Evolutionary conservation across 2,888 invertebrate genomes (phyloP), one percentile per base, ranked within the genome.

Genomic region (Gymnoscelis rufifasciata): DNA sequence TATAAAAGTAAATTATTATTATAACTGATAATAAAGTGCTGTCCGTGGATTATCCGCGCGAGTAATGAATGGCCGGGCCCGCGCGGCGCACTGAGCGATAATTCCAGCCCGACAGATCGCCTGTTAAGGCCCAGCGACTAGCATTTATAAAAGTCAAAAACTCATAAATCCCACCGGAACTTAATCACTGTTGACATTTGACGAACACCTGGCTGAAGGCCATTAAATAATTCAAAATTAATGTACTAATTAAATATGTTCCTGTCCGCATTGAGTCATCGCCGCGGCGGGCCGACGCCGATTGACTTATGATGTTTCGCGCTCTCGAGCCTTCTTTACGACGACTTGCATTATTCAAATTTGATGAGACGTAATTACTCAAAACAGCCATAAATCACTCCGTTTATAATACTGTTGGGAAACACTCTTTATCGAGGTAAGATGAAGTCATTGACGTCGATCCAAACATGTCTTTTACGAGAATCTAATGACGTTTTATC

Each of bases 1-100:
- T 83, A 84, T 86, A 83, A 84, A 83, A 83, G 82, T 86, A 83
- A 84, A 81, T 86, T 84, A 86, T 86, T 86, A 80, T 86, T 79
- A 83, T 86, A 84, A 83, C 83, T 84, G 83, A 83, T 84, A 83
- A 84, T 86, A 86, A 84, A 84, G 83, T 80, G 83, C 72, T 79
- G 83, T 82, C 81, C 67, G 74, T 80, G 79, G 80, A 83, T 83
- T 83, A 86, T 82, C 81, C 77, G 78, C 68, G 73, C 71, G 66
- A 76, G 79, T 86, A 83, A 86, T 83, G 75, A 80, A 86, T 78
- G 83, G 75, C 66, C 68, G 69, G 56, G 70, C 74, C 72, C 66
- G 67, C 76, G n/a, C 76, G 77, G 68, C 68, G 74, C 71, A 71
- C 64, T 66, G 66, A 70, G 66, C 80, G 76, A 79, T 83, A 82